Evolutionary conservation across 2,113 vertebrate species (phyloP), one percentile per base, ranked within the genome.

Genomic region (Upupa epops): DNA sequence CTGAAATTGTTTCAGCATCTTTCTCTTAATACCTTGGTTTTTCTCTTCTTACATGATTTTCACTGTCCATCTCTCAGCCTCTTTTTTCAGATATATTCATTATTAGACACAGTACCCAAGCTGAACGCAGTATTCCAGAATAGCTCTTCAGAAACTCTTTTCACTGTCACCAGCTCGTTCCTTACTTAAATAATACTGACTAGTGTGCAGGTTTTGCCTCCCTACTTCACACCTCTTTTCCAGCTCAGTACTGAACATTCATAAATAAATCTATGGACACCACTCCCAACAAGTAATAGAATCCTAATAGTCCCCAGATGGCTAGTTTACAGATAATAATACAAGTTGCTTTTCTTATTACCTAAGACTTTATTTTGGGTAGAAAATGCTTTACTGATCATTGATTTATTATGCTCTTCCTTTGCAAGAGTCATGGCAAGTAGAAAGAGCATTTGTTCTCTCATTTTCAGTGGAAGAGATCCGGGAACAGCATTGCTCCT

Each of bases 1-100:
- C 93, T 84, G 92, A 89, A 94, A 90, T 82, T 75, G 8, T 72
- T 82, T 87, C 74, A 69, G 46, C 60, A 79, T 72, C 92, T 92
- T 94, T 90, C 25, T 58, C 84, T 82, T 85, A 72, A 65, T 54
- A 65, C 19, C 29, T 24, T 26, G 65, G 21, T 83, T 93, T 93
- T 93, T 92, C 87, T 81, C n/a, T 91, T 91, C 68, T 76, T 55
- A 42, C 4, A 1, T 76, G 68, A 58, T 36, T 89, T 88, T 94
- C 79, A 66, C 72, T 73, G 40, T 68, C 68, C 64, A 48, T 52
- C 34, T 90, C n/a, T 79, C 87, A 85, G 42, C 6, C 13, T 59
- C 61, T 59, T 88, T 40, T 36, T 91, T 83, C 63, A 83, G 58
- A 59, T 89, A 14, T 76, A 66, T 65, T 11, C 32, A 66, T 85